These are phyloP conservation scores for Lingula anatina DNA, from an alignment of 2,888 invertebrate genomes.

Conservation along the genomic window DNA sequence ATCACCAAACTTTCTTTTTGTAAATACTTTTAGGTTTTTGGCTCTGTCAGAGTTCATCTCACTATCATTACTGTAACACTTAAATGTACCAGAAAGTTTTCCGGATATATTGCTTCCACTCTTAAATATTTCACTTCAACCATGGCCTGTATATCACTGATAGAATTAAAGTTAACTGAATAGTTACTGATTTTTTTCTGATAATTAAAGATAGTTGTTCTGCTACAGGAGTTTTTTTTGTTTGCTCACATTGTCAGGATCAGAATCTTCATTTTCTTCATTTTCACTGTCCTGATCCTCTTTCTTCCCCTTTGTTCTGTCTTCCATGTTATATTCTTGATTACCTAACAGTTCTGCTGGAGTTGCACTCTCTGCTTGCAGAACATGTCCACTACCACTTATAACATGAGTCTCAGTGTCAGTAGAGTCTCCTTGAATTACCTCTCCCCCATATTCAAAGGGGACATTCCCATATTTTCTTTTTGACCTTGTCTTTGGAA, in stretches of 20 bases:
- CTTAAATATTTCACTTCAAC: no score
- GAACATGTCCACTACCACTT: not conserved
- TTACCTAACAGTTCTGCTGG: conserved; percentile 1
- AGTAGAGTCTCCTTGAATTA: conserved; percentile 9
- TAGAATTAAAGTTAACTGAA: no score
- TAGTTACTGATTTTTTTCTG: no score
- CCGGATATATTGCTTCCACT: no score
- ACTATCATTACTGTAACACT: no score
- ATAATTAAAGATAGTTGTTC: no score
- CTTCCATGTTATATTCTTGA: conserved; percentile 3
- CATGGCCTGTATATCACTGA: no score
- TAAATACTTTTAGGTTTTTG: no score
- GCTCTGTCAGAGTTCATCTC: no score
- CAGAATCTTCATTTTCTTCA: conserved; percentile 14
- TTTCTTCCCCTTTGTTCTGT: conserved; percentile 11
- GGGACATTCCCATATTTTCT: conserved; percentile 53
- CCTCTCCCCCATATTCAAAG: conserved; percentile 45
- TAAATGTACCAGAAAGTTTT: no score
- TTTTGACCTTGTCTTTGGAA: conserved; percentile 40
- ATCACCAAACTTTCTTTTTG: no score
- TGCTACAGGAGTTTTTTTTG: no score
- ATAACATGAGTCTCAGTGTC: conserved; percentile 8
- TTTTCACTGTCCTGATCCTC: conserved; percentile 22
- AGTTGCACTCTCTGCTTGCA: not conserved
- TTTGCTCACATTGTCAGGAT: conserved; percentile 24